These are phyloP conservation scores for Oppia nitens DNA, from an alignment of 1,140 invertebrate genomes.

Conservation along the genomic window DNA sequence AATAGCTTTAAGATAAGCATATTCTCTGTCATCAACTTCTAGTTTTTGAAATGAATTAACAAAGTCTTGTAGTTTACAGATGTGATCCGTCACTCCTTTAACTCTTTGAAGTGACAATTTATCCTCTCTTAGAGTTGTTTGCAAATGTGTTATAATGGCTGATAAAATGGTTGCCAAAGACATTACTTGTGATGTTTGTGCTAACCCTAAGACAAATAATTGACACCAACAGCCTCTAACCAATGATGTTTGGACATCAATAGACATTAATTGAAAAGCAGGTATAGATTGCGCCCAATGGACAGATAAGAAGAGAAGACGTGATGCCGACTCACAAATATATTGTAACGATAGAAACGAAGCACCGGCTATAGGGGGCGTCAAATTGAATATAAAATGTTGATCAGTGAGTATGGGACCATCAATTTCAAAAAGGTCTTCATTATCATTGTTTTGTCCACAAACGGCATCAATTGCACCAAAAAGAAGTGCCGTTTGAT, in stretches of 20 bases:
- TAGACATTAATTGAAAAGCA: slow-evolving; percentile 56
- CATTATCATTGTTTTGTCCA: slow-evolving; percentile 23
- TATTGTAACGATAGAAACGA: slow-evolving; percentile 64
- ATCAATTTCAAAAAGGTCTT: slow-evolving; percentile 32
- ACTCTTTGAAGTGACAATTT: slow-evolving; percentile 46
- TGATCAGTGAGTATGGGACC: slow-evolving; percentile 47
- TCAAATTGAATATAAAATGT: slow-evolving; percentile 55
- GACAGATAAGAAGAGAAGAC: slow-evolving; percentile 68
- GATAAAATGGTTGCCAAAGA: slow-evolving; percentile 61
- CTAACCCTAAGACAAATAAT: slow-evolving; percentile 73
- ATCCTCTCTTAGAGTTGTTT: slow-evolving; percentile 33
- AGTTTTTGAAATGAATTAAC: slow-evolving; percentile 53
- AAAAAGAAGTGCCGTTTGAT: slow-evolving; percentile 8
- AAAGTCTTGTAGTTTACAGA: slow-evolving; percentile 63
- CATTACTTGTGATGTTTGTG: slow-evolving; percentile 64
- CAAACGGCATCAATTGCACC: slow-evolving; percentile 13
- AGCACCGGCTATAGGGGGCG: slow-evolving; percentile 56
- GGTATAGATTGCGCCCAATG: slow-evolving; percentile 70
- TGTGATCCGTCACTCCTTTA: slow-evolving; percentile 57
- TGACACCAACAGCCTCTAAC: slow-evolving; percentile 80
- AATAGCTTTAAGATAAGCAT: slow-evolving; percentile 73
- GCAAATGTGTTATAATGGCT: slow-evolving; percentile 51
- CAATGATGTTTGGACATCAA: slow-evolving; percentile 62
- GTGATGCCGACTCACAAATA: slow-evolving; percentile 76
- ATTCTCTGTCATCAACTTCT: slow-evolving; percentile 62